Evolutionary conservation across 1,140 invertebrate species (phyloP).

Genomic region (Lysiphlebus fabarum): DNA sequence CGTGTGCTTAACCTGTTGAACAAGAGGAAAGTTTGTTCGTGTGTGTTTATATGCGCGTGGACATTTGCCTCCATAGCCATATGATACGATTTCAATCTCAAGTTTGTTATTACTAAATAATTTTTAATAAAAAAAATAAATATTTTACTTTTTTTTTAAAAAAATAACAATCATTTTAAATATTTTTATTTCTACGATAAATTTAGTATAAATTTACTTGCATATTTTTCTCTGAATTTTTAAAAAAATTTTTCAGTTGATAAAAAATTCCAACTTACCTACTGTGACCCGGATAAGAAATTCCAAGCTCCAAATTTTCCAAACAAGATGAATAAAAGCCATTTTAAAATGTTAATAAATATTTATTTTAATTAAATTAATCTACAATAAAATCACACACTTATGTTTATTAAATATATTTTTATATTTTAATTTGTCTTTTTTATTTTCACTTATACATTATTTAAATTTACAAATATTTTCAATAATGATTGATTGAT

Average conservation of each 20-base stretch:
- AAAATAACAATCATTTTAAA: too few species aligned
- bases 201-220: too few species aligned
- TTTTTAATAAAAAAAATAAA: background rate
- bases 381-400: background rate
- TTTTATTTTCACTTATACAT: background rate
- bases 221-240: too few species aligned
- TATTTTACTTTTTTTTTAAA: too few species aligned
- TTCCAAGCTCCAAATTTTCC: slow-evolving; percentile 24
- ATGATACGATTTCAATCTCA: too few species aligned
- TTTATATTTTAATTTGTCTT: background rate
- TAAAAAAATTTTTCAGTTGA: background rate
- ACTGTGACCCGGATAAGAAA: slow-evolving; percentile 21
- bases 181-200: too few species aligned
- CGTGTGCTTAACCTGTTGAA: slow-evolving; percentile 40
- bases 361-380: background rate
- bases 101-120: background rate
- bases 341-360: too few species aligned
- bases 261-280: slow-evolving; percentile 21
- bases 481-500: too few species aligned
- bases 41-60: too few species aligned
- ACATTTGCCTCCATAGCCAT: too few species aligned
- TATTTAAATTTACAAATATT: too few species aligned
- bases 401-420: background rate
- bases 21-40: background rate
- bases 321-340: slow-evolving; percentile 14